Evolutionary conservation across 2,113 vertebrate genomes (phyloP), one percentile per base, ranked within the genome.

Genomic region (Amblyopsis rosae): DNA sequence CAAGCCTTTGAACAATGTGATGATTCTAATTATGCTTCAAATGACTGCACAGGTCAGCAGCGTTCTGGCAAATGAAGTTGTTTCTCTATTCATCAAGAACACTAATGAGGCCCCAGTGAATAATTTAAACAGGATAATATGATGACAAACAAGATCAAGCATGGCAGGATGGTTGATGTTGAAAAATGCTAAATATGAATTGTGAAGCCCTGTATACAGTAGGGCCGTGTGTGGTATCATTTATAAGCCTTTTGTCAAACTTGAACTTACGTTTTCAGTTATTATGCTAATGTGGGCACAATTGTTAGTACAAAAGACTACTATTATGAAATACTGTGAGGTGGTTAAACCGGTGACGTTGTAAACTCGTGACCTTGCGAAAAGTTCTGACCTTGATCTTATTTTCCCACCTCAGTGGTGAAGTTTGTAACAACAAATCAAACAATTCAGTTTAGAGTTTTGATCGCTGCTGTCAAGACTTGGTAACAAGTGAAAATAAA

Each of bases 91-190:
- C 80, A 89, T 84, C 78, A 83, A 77, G 80, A 85, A 79, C 55
- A 58, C 69, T 82, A 90, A 90, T 83, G 83, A 90, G 84, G 69
- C 86, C 79, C 82, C 57, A 61, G 78, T 82, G 82, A 82, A 71
- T 84, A 75, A 69, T 76, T 62, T 80, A 81, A 89, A 80, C 26
- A 33, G 78, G 78, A 70, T 74, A 74, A 80, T 57, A 46, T 45
- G 87, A 73, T 77, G 72, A 59, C 62, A 75, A 82, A 87, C 72
- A 73, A 51, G 70, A 72, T 74, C 62, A 47, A 48, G 47, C 41
- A 56, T 12, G 56, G 56, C 57, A 60, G 69, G 5, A 65, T 60
- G 78, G 76, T 56, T 46, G 3, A 50, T 41, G 68, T 51, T 58
- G 58, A 66, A 76, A 76, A 68, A 60, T 65, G 69, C 70, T 53